These are phyloP conservation scores for Peromyscus eremicus DNA, from an alignment of 2,797 vertebrate species.

Conservation along the genomic window DNA sequence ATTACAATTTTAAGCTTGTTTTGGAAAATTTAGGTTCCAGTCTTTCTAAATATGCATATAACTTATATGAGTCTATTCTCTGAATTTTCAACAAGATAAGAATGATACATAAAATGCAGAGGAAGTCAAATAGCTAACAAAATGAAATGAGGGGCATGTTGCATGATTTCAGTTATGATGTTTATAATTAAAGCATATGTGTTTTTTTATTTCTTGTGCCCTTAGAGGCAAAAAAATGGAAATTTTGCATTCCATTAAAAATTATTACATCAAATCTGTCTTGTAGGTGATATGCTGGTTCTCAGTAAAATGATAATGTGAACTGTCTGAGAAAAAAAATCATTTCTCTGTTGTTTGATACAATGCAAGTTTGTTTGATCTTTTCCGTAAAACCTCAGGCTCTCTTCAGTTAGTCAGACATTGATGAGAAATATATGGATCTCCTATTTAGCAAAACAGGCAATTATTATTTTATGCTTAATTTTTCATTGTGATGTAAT, in stretches of 20 bases:
- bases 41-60: background rate
- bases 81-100: constrained; percentile 2
- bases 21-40: constrained; percentile 22
- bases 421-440: background rate
- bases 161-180: background rate
- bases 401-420: background rate
- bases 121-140: background rate
- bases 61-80: constrained; percentile 30
- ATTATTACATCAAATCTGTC: background rate
- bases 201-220: background rate
- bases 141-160: background rate
- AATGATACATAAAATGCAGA: background rate
- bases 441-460: background rate
- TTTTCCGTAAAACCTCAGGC: background rate
- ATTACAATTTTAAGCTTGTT: background rate
- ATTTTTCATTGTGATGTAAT: background rate
- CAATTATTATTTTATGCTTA: constrained; percentile 13
- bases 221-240: background rate
- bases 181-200: background rate
- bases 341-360: background rate
- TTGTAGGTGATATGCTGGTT: background rate
- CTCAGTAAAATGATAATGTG: constrained; percentile 2
- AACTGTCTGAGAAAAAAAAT: background rate
- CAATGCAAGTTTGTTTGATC: background rate
- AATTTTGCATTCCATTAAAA: constrained; percentile 8